Evolutionary conservation across 2,797 vertebrate species (phyloP), one percentile per base, ranked within the genome.

Genomic region (Crenichthys baileyi): DNA sequence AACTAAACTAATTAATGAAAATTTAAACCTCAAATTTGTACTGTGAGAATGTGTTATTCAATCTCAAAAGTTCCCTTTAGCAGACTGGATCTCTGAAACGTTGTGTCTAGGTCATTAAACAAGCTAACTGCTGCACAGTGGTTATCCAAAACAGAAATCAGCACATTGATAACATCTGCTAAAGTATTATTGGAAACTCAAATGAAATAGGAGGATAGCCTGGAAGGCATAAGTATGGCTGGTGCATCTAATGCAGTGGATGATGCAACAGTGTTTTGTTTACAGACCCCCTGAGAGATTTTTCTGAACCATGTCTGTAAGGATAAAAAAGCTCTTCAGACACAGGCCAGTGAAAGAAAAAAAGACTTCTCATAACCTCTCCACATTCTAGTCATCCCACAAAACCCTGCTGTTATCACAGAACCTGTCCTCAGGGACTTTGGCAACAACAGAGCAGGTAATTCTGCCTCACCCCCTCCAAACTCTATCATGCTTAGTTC

Each of bases 401-500:
- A 88, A 78, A 78, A 89, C 88, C 86, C 89, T 79, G 84, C 83
- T 92, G 91, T 89, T 93, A 93, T 93, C 90, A 90, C 78, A 79
- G 72, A 86, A 87, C 65, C 16, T 88, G 88, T 92, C 93, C 91
- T 90, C 81, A 11, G 93, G 91, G 91, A 90, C 26, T 16, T 61
- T 75, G 60, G 86, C 89, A 90, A 91, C 91, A 92, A 92, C 87
- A 87, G 88, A 91, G 76, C 89, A 93, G 91, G 93, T 95, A 92
- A 94, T 95, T 92, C 87, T 84, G 79, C 83, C 79, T 80, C 71
- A 70, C 75, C 87, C 82, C 84, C 88, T 81, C 70, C 82, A 48
- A 88, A 90, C 83, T 85, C 85, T 86, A 87, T 88, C 91, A 88
- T 88, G 87, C 92, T 90, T 82, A 65, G 79, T 60, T 75, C 76